Base-by-base conservation (phyloP, 1,140 invertebrate species). In the Panonychus citri region DNA sequence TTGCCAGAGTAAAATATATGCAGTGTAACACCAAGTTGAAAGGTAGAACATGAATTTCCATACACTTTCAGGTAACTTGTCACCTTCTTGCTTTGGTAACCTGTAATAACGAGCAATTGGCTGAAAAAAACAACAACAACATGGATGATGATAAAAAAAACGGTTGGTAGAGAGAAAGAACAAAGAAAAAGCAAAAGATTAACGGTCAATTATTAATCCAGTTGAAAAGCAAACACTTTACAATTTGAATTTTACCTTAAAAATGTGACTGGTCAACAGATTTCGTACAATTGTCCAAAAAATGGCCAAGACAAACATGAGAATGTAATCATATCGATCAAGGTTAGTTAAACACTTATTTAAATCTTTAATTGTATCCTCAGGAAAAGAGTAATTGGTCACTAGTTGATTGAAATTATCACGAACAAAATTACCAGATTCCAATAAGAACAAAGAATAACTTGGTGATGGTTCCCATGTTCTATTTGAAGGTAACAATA, bases 1-100 rank as follows among this genome's bases (percentile, higher is more conserved):
- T 28, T 57, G 59, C 40, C 62, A 62, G 42, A 69, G 56, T 10
- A 69, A 59, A 34, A 68, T 59, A 59, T 68, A 67, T 24, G 61
- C 61, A 17, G 59, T 60, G 27, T 61, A 66, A 28, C 53, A 53
- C 67, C 67, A 70, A 15, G 66, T 63, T 26, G 54, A 53, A 34
- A 62, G 51, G 56, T 71, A 71, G 49, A 64, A 67, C 8, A 64
- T 24, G 43, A 65, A 63, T 60, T 70, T 70, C 68, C 68, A 70
- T n/a, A 63, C 62, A 55, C 64, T 65, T 62, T 70, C 69, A 1
- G 69, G 67, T 39, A 70, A 63, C 59, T 71, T 71, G n/a, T 60
- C 53, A 7, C 53, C 46, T 26, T 63, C 61, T 10, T 51, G 46
- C 39, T 51, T 40, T 3, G 57, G 57, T 17, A 66, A 54, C 26